Evolutionary conservation across 1,140 invertebrate genomes (phyloP).

Genomic region (Zaprionus taronus): DNA sequence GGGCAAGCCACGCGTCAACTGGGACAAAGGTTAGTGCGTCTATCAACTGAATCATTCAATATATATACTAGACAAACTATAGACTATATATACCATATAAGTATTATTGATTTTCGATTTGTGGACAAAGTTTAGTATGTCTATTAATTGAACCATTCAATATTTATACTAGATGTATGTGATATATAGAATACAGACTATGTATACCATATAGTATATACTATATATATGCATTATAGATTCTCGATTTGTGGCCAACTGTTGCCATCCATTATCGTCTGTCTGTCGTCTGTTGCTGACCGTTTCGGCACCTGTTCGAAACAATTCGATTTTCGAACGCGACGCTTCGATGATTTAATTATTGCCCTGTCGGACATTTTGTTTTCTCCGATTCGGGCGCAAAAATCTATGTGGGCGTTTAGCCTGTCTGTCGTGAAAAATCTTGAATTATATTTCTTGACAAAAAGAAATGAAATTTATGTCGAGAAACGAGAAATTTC

Average conservation of each 20-base stretch:
- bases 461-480: conserved; percentile 22
- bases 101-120: conserved; percentile 7
- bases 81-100: background rate
- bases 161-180: too few relatives aligned
- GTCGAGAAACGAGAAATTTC: conserved; percentile 44
- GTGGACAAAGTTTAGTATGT: conserved; percentile 26
- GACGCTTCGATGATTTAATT: conserved; percentile 77
- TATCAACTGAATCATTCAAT: conserved; percentile 3
- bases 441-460: conserved; percentile 40
- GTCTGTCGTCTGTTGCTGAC: conserved; percentile 35
- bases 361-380: conserved; percentile 51
- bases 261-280: conserved; percentile 60
- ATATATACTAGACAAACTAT: background rate
- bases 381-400: conserved; percentile 46
- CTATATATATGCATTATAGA: background rate
- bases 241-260: conserved; percentile 47
- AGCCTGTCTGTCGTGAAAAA: conserved; percentile 9
- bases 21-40: conserved; percentile 91
- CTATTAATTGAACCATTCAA: too few relatives aligned
- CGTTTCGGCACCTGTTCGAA: conserved; percentile 69
- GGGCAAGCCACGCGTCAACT: conserved; percentile 94
- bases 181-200: too few relatives aligned
- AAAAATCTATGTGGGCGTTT: conserved; percentile 58
- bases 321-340: conserved; percentile 73
- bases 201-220: background rate